Evolutionary conservation across 2,888 invertebrate genomes (phyloP).

Genomic region (Micoletzkya japonica): DNA sequence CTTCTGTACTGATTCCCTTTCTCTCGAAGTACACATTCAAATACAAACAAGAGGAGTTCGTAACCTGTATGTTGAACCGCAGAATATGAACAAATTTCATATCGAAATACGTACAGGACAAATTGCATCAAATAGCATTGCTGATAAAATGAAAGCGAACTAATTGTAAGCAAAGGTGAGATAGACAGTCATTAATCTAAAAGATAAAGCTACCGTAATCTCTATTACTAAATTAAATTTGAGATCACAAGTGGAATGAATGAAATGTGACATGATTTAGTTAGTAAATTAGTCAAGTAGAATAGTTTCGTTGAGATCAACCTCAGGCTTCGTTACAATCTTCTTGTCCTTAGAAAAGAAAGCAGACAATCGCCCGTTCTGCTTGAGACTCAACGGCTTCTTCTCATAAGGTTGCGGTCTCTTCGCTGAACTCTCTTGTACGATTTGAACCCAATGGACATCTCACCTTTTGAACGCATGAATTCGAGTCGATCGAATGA

Average conservation of each 20-base stretch:
- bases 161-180: neutral
- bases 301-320: slow-evolving; percentile 7
- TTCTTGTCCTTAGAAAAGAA: slow-evolving; percentile 13
- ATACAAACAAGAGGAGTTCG: neutral
- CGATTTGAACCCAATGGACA: neutral
- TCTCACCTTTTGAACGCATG: neutral
- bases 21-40: neutral
- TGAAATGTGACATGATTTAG: too few relatives aligned
- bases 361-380: neutral
- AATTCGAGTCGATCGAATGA: slow-evolving; percentile 16
- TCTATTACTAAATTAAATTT: too few relatives aligned
- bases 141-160: neutral
- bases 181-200: neutral
- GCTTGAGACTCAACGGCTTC: neutral
- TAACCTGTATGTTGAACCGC: neutral
- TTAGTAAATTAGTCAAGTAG: too few relatives aligned
- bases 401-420: neutral
- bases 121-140: neutral
- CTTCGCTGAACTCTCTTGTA: neutral
- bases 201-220: too few relatives aligned
- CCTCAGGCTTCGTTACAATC: neutral
- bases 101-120: neutral
- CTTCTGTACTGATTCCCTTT: neutral
- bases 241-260: too few relatives aligned
- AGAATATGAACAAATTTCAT: neutral